Conservation (phyloP, 1,140 invertebrate species). For the Pseudomyrmex gracilis region DNA sequence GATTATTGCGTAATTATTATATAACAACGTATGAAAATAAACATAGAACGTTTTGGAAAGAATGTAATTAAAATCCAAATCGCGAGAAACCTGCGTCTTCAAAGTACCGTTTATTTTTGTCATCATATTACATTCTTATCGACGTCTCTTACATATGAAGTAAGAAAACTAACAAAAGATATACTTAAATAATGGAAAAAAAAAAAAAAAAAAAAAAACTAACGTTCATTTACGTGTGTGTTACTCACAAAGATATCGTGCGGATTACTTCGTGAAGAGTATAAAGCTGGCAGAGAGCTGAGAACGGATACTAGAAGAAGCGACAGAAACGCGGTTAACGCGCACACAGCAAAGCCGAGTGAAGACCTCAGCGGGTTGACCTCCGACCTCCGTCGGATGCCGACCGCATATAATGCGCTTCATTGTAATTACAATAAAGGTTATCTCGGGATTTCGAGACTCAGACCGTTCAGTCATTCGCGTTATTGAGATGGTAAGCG, state of each 20-base stretch:
- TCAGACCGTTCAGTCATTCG: slow-evolving; percentile 78
- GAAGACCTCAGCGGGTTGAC: slow-evolving; percentile 68
- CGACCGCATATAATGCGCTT: slow-evolving; percentile 73
- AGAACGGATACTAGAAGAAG: background rate
- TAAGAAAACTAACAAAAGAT: background rate
- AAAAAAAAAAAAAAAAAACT: no score
- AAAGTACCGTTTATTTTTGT: no score
- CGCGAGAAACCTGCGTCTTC: background rate
- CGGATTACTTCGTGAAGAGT: background rate
- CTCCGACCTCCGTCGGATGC: slow-evolving; percentile 63
- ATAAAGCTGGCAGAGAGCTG: background rate
- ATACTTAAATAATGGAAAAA: background rate
- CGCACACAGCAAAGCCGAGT: slow-evolving; percentile 58
- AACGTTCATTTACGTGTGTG: no score
- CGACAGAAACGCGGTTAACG: slow-evolving; percentile 10
- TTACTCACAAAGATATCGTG: slow-evolving; percentile 22
- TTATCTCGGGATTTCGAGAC: slow-evolving; percentile 77
- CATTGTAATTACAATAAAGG: slow-evolving; percentile 84
- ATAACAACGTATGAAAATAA: slow-evolving; percentile 24
- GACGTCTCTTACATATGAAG: background rate
- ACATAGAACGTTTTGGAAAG: background rate
- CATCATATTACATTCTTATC: background rate
- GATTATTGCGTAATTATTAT: slow-evolving; percentile 36
- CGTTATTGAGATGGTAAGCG: slow-evolving; percentile 83
- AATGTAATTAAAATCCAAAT: slow-evolving; percentile 11